These are phyloP conservation scores for Listronotus bonariensis DNA, from an alignment of 1,140 invertebrate species.

Conservation along the genomic window DNA sequence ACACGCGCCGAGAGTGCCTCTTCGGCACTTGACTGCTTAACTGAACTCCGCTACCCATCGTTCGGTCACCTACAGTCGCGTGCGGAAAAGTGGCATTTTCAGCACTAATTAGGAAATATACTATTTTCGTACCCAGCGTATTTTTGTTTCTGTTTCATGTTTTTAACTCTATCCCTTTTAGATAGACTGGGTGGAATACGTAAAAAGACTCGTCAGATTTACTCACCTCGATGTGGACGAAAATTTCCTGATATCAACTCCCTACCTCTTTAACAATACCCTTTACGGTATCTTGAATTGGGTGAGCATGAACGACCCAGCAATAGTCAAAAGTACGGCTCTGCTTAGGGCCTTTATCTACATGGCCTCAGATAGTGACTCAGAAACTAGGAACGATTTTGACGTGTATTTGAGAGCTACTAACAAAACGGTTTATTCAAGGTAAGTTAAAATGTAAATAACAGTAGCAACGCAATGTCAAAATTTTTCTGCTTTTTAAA, in stretches of 20 bases:
- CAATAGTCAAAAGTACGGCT: conserved; percentile 48
- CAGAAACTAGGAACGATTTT: conserved; percentile 36
- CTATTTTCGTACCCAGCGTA: too few relatives aligned
- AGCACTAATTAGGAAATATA: too few relatives aligned
- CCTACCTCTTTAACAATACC: conserved; percentile 7
- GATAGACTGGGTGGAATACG: conserved; percentile 51
- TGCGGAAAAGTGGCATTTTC: too few relatives aligned
- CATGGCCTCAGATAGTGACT: conserved; percentile 47
- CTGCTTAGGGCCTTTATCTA: conserved; percentile 44
- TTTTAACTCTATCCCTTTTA: too few relatives aligned
- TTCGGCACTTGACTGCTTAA: too few relatives aligned
- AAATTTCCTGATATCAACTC: conserved; percentile 34
- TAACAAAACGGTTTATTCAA: conserved; percentile 27
- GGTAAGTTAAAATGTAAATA: too few relatives aligned
- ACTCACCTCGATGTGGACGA: conserved; percentile 40
- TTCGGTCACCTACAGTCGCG: too few relatives aligned
- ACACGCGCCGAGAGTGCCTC: too few relatives aligned
- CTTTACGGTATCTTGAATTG: conserved; percentile 46
- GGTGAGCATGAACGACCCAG: conserved; percentile 39
- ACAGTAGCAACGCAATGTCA: background rate
- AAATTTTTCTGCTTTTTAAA: background rate
- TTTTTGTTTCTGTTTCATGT: too few relatives aligned
- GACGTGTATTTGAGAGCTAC: conserved; percentile 39
- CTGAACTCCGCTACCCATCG: too few relatives aligned
- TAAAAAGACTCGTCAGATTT: conserved; percentile 37